Evolutionary conservation across 2,797 vertebrate species (phyloP), one percentile per base, ranked within the genome.

Genomic region (Tamandua tetradactyla): DNA sequence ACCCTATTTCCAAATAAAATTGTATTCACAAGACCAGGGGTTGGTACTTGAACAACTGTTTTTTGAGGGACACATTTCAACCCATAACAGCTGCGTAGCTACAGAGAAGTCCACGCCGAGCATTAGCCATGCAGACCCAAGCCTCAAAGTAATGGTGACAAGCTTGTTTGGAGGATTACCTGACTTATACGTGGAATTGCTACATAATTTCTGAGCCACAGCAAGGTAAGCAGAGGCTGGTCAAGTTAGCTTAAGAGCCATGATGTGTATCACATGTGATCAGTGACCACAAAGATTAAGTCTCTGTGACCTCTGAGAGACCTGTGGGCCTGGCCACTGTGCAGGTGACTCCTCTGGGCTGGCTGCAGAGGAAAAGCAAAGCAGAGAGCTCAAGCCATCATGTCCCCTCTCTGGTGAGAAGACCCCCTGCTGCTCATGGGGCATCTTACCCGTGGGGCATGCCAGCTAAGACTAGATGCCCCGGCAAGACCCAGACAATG

Each of bases 241-340:
- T 55, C 64, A 42, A 14, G 17, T 69, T 40, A 66, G 55, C 74
- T 76, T 57, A 82, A 66, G 20, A 15, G 22, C 44, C 42, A 4
- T 0, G 7, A n/a, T 1, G 2, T 6, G 79, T 59, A 47, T 62
- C 72, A 57, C n/a, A 4, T 0, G 0, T n/a, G 68, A 7, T 22
- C 75, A 78, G 59, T 25, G 15, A 14, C 68, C 75, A 59, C 22
- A 62, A 12, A 9, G 15, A 17, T 11, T 47, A 47, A 11, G 44
- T 35, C 35, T 37, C 25, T 84, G 35, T 68, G 32, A 30, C 7
- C 18, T 49, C 4, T 4, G 0, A 11, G 52, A 13, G 12, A 17
- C 35, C 59, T 76, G 55, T 22, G 32, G 72, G 13, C 32, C 64
- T 57, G 11, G 13, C 44, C 55, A 25, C 44, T n/a, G 15, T 20